A percentile compares a stretch with the other conserved stretches of the same genome.
phyloP scores from a whole-genome alignment of 2,888 invertebrate species.

The Pherbina coryleti region DNA sequence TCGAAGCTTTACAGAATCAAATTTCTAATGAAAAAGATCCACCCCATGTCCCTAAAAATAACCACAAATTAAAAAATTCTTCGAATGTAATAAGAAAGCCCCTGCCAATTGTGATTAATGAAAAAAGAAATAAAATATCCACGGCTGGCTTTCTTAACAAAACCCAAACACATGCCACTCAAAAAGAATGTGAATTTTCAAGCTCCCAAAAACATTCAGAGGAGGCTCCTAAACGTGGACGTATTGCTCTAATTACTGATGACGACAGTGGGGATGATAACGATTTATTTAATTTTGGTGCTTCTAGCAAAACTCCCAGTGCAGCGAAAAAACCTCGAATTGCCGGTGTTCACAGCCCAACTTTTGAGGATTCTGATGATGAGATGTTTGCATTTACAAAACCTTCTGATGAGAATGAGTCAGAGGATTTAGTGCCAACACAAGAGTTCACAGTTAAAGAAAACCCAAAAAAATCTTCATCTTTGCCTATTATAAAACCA shows the following conservation, averaged over 20 bases:
- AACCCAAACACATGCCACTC: constrained; percentile 46
- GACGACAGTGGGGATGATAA: constrained; percentile 57
- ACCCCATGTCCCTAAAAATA: too few species aligned
- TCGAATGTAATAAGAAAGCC: background rate
- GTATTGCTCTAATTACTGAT: constrained; percentile 57
- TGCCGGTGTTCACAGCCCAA: background rate
- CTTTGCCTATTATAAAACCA: constrained; percentile 46
- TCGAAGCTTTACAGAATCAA: too few species aligned
- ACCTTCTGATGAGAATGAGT: constrained; percentile 36
- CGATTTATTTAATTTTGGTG: constrained; percentile 60
- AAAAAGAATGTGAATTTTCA: background rate
- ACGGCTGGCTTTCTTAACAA: constrained; percentile 56
- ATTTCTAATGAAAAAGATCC: too few species aligned
- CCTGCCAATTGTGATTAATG: constrained; percentile 17
- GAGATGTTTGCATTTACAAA: constrained; percentile 52
- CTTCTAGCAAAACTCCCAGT: constrained; percentile 35
- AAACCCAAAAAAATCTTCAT: constrained; percentile 44
- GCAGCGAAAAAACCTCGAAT: constrained; percentile 41
- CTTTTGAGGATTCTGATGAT: constrained; percentile 40
- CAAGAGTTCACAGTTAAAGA: constrained; percentile 47
- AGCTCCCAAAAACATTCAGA: background rate
- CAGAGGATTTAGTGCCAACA: constrained; percentile 49
- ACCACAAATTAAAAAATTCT: too few species aligned
- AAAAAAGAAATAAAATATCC: constrained; percentile 42
- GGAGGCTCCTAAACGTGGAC: constrained; percentile 54